Conservation (phyloP, 1,140 invertebrate genomes). For the Ceratosolen fusciceps region DNA sequence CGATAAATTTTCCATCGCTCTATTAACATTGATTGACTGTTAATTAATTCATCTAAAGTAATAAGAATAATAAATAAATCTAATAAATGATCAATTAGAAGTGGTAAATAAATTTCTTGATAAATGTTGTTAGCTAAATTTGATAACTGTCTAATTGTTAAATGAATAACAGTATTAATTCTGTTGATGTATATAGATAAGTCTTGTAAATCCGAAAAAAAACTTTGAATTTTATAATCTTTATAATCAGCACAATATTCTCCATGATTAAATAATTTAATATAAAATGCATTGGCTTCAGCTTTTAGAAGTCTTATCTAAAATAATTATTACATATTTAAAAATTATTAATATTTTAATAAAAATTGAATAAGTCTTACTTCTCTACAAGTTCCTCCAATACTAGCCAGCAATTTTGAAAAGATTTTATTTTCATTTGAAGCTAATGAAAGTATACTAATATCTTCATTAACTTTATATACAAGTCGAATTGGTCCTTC, state of each 20-base stretch:
- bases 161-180: conserved; percentile 59
- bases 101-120: conserved; percentile 63
- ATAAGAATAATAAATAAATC: conserved; percentile 80
- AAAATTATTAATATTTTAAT: background rate
- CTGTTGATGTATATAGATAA: conserved; percentile 71
- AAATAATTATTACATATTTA: conserved; percentile 22
- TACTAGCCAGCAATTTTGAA: conserved; percentile 85
- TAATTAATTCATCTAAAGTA: conserved; percentile 81
- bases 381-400: conserved; percentile 85
- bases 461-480: conserved; percentile 78
- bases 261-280: conserved; percentile 76
- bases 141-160: conserved; percentile 63
- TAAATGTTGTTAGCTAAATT: conserved; percentile 56
- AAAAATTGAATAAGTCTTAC: conserved; percentile 10
- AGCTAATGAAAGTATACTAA: conserved; percentile 78
- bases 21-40: conserved; percentile 73
- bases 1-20: conserved; percentile 82
- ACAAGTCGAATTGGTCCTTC: conserved; percentile 72
- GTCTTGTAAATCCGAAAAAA: conserved; percentile 65
- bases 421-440: conserved; percentile 87
- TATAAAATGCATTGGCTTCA: conserved; percentile 79
- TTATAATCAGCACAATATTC: conserved; percentile 69
- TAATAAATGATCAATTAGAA: conserved; percentile 75
- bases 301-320: conserved; percentile 76
- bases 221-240: conserved; percentile 56